Percentiles rank a stretch among this genome's conserved stretches.
These are phyloP conservation scores for Oscheius sp. DNA, from an alignment of 2,888 invertebrate species.

Conservation along the genomic window DNA sequence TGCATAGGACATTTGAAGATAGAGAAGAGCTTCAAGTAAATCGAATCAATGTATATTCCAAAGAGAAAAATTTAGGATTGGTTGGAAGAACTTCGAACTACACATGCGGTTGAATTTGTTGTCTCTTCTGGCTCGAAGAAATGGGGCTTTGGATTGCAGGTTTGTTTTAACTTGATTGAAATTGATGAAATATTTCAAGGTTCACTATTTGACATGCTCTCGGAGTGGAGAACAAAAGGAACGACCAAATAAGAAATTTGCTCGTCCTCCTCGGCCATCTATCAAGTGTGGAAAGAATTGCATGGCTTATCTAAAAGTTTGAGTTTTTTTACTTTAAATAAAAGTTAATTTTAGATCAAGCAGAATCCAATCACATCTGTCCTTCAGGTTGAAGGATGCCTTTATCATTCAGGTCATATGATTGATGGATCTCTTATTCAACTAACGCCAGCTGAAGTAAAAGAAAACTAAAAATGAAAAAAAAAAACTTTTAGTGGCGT, in stretches of 20 bases:
- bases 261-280: conserved; percentile 47
- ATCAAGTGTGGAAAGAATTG: conserved; percentile 55
- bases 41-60: too few relatives aligned
- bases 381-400: conserved; percentile 53
- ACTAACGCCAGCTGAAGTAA: conserved; percentile 37
- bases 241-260: conserved; percentile 52
- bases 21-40: conserved; percentile 43
- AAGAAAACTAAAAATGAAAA: neutral
- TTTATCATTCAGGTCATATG: conserved; percentile 52
- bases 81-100: conserved; percentile 48
- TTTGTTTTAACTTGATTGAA: too few relatives aligned
- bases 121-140: conserved; percentile 54
- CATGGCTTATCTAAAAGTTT: conserved; percentile 54
- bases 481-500: conserved; percentile 8
- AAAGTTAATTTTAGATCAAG: conserved; percentile 37
- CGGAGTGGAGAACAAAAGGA: conserved; percentile 55
- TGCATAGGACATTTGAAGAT: conserved; percentile 45
- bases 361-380: conserved; percentile 50
- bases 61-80: conserved; percentile 29
- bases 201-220: conserved; percentile 51
- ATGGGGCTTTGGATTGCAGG: conserved; percentile 49
- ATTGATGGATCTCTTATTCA: conserved; percentile 47
- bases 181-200: conserved; percentile 25
- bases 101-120: conserved; percentile 52
- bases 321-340: neutral